These are phyloP conservation scores for Fregata magnificens DNA, from an alignment of 2,113 vertebrate genomes.

Conservation along the genomic window DNA sequence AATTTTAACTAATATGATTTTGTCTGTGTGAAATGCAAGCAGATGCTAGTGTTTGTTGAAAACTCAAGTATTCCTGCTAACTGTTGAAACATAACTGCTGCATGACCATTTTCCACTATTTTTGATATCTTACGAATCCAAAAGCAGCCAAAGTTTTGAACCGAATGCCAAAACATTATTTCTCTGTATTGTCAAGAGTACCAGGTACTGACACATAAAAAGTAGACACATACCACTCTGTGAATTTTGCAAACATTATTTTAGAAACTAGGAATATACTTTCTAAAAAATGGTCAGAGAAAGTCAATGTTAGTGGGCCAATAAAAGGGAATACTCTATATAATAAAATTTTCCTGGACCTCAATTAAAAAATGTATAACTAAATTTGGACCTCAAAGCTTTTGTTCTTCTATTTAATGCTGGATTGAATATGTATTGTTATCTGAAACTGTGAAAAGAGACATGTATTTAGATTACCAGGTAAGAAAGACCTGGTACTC, in stretches of 20 bases:
- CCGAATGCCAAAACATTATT: not conserved
- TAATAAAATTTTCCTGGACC: not conserved
- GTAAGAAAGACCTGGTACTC: not conserved
- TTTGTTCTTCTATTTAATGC: not conserved
- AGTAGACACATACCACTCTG: rapidly evolving
- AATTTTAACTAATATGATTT: not conserved
- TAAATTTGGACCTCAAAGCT: not conserved
- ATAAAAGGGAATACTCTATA: not conserved
- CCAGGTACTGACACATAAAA: not conserved
- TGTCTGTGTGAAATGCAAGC: not conserved
- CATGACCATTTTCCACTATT: not conserved
- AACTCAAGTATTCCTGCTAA: not conserved
- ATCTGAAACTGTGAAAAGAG: not conserved
- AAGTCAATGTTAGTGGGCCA: not conserved
- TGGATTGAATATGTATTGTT: not conserved
- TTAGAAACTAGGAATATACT: not conserved
- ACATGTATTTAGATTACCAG: not conserved
- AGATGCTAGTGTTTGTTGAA: not conserved
- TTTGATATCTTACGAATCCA: not conserved
- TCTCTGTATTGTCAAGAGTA: not conserved
- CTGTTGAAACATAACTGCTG: not conserved
- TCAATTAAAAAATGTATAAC: not conserved
- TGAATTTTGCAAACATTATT: not conserved
- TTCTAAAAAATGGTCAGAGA: not conserved
- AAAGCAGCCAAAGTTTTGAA: not conserved